phyloP scores from a whole-genome alignment of 2,888 invertebrate genomes.

The Litoditis marina region DNA sequence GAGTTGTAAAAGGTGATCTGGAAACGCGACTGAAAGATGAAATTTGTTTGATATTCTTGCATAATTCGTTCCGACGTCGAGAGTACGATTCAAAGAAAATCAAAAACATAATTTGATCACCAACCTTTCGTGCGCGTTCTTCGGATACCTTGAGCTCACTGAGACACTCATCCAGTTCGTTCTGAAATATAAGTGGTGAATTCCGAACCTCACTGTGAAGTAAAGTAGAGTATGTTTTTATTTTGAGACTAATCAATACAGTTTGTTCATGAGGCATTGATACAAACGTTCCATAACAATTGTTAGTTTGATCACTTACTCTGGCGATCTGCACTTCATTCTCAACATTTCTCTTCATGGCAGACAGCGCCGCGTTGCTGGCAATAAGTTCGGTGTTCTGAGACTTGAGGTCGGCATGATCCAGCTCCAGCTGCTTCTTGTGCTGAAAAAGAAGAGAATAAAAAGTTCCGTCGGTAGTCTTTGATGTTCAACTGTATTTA shows the following conservation, averaged over 20 bases:
- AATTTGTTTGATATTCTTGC: too few species aligned
- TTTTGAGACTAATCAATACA: background rate
- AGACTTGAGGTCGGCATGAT: constrained; percentile 66
- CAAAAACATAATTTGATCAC: too few species aligned
- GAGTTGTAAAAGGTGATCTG: background rate
- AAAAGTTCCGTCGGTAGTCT: too few species aligned
- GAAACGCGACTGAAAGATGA: too few species aligned
- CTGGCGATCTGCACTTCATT: constrained; percentile 57
- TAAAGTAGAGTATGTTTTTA: too few species aligned
- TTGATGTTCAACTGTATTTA: too few species aligned
- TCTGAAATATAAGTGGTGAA: too few species aligned
- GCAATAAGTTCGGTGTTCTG: constrained; percentile 93
- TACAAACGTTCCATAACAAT: constrained; percentile 14
- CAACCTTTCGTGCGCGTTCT: constrained; percentile 75
- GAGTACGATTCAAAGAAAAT: too few species aligned
- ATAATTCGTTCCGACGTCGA: too few species aligned
- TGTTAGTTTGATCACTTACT: constrained; percentile 25
- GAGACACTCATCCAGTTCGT: constrained; percentile 95
- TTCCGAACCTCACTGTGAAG: too few species aligned
- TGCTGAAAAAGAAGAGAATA: too few species aligned
- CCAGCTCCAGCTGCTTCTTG: constrained; percentile 70
- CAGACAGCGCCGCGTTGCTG: constrained; percentile 82
- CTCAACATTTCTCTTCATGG: constrained; percentile 76
- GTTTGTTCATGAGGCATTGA: background rate
- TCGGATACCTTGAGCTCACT: constrained; percentile 98